Percentiles rank a stretch among this genome's conserved stretches.
Conservation (phyloP, 2,113 vertebrate species). For the Nematolebias whitei region DNA sequence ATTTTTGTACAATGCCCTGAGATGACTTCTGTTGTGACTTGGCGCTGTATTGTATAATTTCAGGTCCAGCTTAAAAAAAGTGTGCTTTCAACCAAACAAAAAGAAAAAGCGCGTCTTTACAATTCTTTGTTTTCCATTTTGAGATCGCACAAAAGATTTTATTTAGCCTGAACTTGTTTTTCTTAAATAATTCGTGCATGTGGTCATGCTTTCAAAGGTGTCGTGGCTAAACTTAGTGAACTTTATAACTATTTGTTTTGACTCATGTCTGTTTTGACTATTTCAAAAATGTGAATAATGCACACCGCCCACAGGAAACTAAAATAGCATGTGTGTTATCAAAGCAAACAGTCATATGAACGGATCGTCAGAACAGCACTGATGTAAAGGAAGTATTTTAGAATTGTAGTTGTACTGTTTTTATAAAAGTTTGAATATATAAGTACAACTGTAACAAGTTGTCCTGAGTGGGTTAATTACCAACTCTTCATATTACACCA, state of each 20-base stretch:
- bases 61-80: too few species aligned
- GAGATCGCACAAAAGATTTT: background rate
- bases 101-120: too few species aligned
- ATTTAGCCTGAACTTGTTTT: background rate
- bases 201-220: background rate
- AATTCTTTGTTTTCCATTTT: too few species aligned
- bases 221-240: too few species aligned
- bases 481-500: background rate
- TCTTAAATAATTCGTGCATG: background rate
- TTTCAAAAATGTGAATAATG: constrained; percentile 21
- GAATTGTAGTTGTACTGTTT: background rate
- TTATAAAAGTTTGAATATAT: background rate
- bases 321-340: background rate
- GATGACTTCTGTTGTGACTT: too few species aligned
- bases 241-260: background rate
- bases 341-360: background rate
- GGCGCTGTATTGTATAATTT: too few species aligned
- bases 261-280: background rate
- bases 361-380: background rate
- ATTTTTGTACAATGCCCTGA: too few species aligned
- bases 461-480: too few species aligned
- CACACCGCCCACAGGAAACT: background rate
- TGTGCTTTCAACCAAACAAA: too few species aligned
- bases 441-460: too few species aligned
- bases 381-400: background rate